Conservation (phyloP, 2,797 vertebrate species). For the Manis crassicaudata region DNA sequence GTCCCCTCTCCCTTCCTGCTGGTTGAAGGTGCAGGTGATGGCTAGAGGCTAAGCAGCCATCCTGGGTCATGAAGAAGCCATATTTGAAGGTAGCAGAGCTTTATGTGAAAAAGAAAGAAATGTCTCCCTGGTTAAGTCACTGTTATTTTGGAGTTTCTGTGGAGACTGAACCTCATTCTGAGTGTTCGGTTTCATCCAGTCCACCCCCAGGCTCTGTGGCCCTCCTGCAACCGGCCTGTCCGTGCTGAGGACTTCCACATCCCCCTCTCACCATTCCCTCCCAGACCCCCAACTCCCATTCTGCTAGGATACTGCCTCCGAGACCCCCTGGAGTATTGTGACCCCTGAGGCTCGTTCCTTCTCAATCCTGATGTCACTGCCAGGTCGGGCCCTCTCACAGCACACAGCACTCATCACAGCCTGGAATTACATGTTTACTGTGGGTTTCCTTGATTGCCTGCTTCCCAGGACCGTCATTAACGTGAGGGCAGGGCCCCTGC, state of each 20-base stretch:
- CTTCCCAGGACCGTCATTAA: constrained; percentile 19
- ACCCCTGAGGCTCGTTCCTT: background rate
- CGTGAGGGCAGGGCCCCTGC: background rate
- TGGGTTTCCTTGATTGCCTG: background rate
- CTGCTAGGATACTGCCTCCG: background rate
- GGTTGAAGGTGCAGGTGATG: background rate
- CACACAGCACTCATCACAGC: background rate
- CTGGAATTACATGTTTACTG: constrained; percentile 33
- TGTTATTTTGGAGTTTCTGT: background rate
- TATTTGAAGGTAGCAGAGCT: accelerated
- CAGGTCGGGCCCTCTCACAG: background rate
- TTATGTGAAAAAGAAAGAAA: background rate
- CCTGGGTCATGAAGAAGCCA: background rate
- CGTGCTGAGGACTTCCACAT: background rate
- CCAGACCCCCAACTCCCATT: background rate
- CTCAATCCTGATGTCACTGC: background rate
- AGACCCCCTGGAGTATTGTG: background rate
- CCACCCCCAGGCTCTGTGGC: background rate
- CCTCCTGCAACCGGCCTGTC: background rate
- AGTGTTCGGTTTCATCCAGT: too few species aligned
- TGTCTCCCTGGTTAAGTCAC: background rate
- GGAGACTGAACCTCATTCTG: background rate
- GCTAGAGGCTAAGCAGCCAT: background rate
- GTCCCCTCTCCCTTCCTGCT: background rate
- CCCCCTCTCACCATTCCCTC: background rate